Percentiles rank a stretch among this genome's conserved stretches.
Evolutionary conservation across 1,140 invertebrate species (phyloP).

Genomic region (Pseudomyrmex sp.): DNA sequence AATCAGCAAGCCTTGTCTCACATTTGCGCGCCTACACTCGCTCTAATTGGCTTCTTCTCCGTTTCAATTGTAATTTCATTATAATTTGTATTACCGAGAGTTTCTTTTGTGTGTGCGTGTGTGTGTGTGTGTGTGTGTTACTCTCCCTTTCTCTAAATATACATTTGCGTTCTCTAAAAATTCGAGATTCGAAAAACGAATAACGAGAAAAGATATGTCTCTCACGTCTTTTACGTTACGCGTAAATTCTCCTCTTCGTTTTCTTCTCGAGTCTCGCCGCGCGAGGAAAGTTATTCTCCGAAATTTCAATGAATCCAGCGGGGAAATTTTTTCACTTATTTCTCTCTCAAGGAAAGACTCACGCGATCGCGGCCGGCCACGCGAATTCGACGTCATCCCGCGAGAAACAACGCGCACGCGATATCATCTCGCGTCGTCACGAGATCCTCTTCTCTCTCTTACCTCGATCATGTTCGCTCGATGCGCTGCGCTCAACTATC

Average conservation of each 20-base stretch:
- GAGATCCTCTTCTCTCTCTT: slow-evolving; percentile 64
- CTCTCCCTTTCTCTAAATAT: too few relatives aligned
- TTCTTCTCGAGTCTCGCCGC: background rate
- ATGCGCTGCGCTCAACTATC: slow-evolving; percentile 76
- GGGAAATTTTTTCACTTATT: slow-evolving; percentile 37
- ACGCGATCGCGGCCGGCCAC: background rate
- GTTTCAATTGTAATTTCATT: background rate
- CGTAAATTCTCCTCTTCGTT: background rate
- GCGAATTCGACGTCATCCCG: slow-evolving; percentile 7
- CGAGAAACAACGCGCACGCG: background rate
- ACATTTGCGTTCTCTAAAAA: too few relatives aligned
- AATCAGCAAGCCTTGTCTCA: background rate
- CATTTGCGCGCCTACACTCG: background rate
- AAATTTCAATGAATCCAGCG: background rate
- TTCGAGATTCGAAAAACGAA: too few relatives aligned
- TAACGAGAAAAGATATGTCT: too few relatives aligned
- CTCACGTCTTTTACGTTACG: too few relatives aligned
- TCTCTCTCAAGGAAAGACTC: background rate
- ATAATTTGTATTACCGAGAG: background rate
- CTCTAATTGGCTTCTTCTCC: background rate
- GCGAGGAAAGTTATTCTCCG: background rate
- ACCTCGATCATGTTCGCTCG: slow-evolving; percentile 80
- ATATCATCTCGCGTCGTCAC: background rate
- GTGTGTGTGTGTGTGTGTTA: too few relatives aligned
- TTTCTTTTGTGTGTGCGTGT: too few relatives aligned